Conservation (phyloP, 2,888 invertebrate species). For the Eupithecia vulgata region DNA sequence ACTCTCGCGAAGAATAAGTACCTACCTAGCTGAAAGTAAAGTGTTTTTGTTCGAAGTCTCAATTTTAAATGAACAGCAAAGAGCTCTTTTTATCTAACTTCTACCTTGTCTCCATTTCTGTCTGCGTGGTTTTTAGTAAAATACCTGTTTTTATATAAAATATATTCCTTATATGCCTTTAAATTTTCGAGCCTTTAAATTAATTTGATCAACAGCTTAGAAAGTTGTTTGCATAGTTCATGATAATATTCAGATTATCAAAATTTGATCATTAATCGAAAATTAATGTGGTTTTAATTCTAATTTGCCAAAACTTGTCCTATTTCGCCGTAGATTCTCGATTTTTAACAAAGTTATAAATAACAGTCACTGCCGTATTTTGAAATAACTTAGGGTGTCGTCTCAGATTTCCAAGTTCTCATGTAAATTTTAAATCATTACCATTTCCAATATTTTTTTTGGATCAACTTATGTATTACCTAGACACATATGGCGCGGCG, state of each 20-base stretch:
- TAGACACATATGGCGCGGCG: no score
- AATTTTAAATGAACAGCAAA: conserved; percentile 2
- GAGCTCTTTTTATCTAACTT: neutral
- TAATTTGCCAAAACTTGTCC: neutral
- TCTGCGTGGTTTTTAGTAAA: neutral
- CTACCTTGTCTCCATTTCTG: neutral
- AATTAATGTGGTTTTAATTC: conserved; percentile 21
- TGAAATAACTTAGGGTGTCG: neutral
- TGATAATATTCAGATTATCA: conserved; percentile 10
- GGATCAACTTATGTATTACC: neutral
- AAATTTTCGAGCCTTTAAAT: neutral
- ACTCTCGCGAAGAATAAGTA: neutral
- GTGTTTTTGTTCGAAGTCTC: neutral
- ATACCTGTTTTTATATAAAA: neutral
- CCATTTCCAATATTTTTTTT: neutral
- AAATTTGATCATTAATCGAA: conserved; percentile 13
- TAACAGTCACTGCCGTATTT: neutral
- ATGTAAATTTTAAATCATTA: neutral
- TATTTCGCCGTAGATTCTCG: neutral
- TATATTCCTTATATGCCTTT: neutral
- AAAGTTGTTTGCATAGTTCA: conserved; percentile 24
- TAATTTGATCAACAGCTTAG: conserved; percentile 17
- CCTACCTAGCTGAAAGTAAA: neutral
- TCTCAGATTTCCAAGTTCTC: neutral
- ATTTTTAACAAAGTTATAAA: neutral